Conservation (phyloP, 2,888 invertebrate species). For the Phoronis australis region DNA sequence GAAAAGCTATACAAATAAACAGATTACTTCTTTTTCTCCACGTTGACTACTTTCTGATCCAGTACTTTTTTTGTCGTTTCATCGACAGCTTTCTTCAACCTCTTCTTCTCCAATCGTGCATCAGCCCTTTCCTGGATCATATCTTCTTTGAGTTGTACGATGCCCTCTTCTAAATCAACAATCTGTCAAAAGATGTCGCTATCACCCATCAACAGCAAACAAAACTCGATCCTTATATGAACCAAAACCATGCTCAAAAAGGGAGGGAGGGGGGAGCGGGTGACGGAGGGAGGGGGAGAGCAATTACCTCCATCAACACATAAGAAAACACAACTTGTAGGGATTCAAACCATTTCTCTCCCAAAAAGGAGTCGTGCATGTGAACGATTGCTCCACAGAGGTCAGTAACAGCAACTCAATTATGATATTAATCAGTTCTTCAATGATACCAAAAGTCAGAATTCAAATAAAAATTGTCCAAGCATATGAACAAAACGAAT, state of each 20-base stretch:
- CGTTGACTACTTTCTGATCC: slow-evolving; percentile 40
- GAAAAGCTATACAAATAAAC: not conserved
- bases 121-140: slow-evolving; percentile 50
- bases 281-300: too few species aligned
- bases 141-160: slow-evolving; percentile 49
- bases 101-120: slow-evolving; percentile 45
- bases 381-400: too few species aligned
- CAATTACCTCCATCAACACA: too few species aligned
- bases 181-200: slow-evolving; percentile 43
- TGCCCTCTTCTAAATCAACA: slow-evolving; percentile 49
- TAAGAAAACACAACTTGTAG: too few species aligned
- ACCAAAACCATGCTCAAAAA: too few species aligned
- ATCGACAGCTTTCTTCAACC: slow-evolving; percentile 42
- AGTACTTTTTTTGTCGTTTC: slow-evolving; percentile 32
- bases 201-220: too few species aligned
- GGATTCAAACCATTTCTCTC: too few species aligned
- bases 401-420: too few species aligned
- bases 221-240: not conserved
- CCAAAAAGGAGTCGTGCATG: too few species aligned
- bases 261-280: too few species aligned
- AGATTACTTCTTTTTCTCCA: slow-evolving; percentile 41
- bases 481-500: not conserved
- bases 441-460: not conserved
- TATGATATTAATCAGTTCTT: too few species aligned
- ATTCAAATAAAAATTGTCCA: not conserved